phyloP scores from a whole-genome alignment of 2,888 invertebrate species.

The Chloroclysta siterata region DNA sequence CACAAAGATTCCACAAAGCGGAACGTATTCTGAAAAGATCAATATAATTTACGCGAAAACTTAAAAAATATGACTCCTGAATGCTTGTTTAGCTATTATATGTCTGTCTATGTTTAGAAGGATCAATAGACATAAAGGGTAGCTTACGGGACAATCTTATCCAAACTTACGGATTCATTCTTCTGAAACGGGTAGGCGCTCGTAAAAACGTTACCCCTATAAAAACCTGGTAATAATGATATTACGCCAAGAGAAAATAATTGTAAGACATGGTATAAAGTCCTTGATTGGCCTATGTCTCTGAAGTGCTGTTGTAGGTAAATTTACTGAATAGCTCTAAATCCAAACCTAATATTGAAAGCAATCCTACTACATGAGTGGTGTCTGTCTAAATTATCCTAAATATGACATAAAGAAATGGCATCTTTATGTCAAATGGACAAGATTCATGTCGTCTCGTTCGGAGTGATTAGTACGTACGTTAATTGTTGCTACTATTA shows the following conservation, averaged over 20 bases:
- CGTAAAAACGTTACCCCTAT: constrained; percentile 64
- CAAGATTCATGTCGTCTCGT: background rate
- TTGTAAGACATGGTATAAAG: constrained; percentile 63
- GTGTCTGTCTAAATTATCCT: background rate
- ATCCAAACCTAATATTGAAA: background rate
- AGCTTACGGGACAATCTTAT: constrained; percentile 43
- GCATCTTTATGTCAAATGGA: background rate
- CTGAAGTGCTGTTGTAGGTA: background rate
- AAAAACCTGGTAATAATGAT: constrained; percentile 69
- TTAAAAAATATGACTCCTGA: background rate
- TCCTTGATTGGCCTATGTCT: constrained; percentile 27
- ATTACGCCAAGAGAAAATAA: constrained; percentile 65
- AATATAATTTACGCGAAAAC: constrained; percentile 3
- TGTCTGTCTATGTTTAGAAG: no score
- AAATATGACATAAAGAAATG: no score
- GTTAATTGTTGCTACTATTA: constrained; percentile 10
- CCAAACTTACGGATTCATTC: constrained; percentile 45
- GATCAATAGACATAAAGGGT: constrained; percentile 42
- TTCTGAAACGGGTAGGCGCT: constrained; percentile 44
- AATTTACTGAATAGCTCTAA: constrained; percentile 3
- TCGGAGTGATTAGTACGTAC: background rate
- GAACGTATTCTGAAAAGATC: constrained; percentile 5
- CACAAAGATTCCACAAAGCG: constrained; percentile 17
- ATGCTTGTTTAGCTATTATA: no score
- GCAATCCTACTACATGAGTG: background rate